Evolutionary conservation across 1,140 invertebrate species (phyloP).

Genomic region (Cotesia typhae): DNA sequence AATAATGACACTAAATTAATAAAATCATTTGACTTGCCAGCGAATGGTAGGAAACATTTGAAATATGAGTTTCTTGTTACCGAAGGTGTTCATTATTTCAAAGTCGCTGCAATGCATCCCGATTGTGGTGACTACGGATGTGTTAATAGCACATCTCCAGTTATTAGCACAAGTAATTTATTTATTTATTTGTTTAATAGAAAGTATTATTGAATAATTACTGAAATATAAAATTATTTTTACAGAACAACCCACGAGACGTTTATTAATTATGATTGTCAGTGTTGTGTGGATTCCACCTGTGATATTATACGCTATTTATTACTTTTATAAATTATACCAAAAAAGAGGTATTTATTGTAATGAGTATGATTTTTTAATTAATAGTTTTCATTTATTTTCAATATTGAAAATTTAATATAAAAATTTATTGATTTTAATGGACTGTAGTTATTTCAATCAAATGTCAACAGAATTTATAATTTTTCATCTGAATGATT

Average conservation of each 20-base stretch:
- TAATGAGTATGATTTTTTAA: constrained; percentile 6
- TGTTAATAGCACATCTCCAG: constrained; percentile 55
- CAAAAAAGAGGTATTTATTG: constrained; percentile 46
- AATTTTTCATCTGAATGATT: too few relatives aligned
- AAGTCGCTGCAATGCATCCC: constrained; percentile 56
- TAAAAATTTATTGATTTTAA: too few relatives aligned
- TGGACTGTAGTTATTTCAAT: too few relatives aligned
- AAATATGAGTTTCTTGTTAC: constrained; percentile 46
- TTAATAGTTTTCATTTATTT: not conserved
- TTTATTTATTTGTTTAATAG: not conserved
- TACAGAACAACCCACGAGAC: constrained; percentile 50
- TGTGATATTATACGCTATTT: constrained; percentile 55
- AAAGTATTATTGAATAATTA: constrained; percentile 6
- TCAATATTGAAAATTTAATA: too few relatives aligned
- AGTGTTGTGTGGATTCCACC: constrained; percentile 61
- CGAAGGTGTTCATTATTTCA: constrained; percentile 55
- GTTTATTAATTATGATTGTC: constrained; percentile 60
- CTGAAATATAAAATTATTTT: constrained; percentile 35
- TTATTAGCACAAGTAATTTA: constrained; percentile 55
- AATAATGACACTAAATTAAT: constrained; percentile 49
- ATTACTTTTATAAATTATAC: constrained; percentile 55
- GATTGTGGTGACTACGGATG: constrained; percentile 53
- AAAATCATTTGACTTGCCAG: constrained; percentile 33
- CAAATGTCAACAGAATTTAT: too few relatives aligned
- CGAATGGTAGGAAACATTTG: constrained; percentile 38